These are phyloP conservation scores for Ceratina japonica DNA, from an alignment of 1,140 invertebrate species.

Conservation along the genomic window DNA sequence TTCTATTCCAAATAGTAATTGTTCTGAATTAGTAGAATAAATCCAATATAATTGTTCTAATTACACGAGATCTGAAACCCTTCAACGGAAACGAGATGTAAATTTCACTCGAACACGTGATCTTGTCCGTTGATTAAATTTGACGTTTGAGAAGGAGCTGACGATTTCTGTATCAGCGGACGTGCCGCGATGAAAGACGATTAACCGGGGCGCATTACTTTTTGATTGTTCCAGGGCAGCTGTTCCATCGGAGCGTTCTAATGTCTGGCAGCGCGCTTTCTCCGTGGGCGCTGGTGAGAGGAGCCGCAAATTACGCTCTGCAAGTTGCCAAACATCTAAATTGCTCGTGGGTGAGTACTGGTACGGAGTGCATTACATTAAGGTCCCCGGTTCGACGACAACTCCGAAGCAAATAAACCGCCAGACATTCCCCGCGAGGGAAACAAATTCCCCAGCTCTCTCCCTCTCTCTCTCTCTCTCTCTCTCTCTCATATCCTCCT, in stretches of 20 bases:
- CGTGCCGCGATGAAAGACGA: not conserved
- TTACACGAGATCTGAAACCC: too few relatives aligned
- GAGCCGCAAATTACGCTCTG: slow-evolving; percentile 91
- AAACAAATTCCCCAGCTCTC: not conserved
- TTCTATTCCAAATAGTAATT: too few relatives aligned
- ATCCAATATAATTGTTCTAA: too few relatives aligned
- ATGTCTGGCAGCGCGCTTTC: slow-evolving; percentile 97
- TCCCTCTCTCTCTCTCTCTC: too few relatives aligned
- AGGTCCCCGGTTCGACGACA: slow-evolving; percentile 30
- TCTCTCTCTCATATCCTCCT: too few relatives aligned
- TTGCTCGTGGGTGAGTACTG: slow-evolving; percentile 85
- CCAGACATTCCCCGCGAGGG: slow-evolving; percentile 1
- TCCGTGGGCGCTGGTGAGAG: slow-evolving; percentile 94
- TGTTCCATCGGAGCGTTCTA: slow-evolving; percentile 95
- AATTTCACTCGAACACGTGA: too few relatives aligned
- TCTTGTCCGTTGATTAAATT: too few relatives aligned
- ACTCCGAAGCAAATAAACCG: slow-evolving; percentile 28
- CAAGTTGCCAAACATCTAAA: slow-evolving; percentile 92
- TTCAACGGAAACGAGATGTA: too few relatives aligned
- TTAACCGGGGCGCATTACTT: slow-evolving; percentile 12
- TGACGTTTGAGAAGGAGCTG: not conserved
- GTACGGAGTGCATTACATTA: slow-evolving; percentile 34
- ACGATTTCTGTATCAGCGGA: too few relatives aligned
- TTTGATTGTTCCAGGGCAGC: slow-evolving; percentile 83
- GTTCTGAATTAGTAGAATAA: too few relatives aligned